Percentiles rank a stretch among this genome's conserved stretches.
These are phyloP conservation scores for Ophthalmolycus amberensis DNA, from an alignment of 2,113 vertebrate species.

Conservation along the genomic window DNA sequence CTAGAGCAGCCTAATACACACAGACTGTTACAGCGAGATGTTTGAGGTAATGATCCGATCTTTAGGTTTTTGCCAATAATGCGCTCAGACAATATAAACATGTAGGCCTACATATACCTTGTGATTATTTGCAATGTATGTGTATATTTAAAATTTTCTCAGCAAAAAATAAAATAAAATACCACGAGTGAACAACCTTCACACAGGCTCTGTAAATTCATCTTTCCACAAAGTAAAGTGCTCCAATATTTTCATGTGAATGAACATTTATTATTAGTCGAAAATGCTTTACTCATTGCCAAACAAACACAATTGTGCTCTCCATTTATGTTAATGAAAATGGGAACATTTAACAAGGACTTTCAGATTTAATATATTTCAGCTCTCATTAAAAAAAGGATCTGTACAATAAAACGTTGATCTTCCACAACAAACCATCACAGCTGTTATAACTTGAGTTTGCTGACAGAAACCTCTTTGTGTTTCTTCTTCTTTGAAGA, in stretches of 20 bases:
- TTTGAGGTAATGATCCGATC: neutral
- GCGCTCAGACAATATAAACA: neutral
- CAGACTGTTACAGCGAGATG: neutral
- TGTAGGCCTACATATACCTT: neutral
- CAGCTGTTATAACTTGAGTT: conserved; percentile 89
- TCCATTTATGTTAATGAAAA: conserved; percentile 36
- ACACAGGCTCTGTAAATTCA: neutral
- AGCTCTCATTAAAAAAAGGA: conserved; percentile 52
- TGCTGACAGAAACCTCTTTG: conserved; percentile 87
- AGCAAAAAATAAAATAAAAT: neutral
- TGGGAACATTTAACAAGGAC: conserved; percentile 45
- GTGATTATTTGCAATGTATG: neutral
- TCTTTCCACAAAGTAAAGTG: neutral
- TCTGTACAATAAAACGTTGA: conserved; percentile 68
- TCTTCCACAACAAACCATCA: conserved; percentile 18
- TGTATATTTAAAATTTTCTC: neutral
- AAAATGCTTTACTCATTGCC: neutral
- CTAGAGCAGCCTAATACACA: neutral
- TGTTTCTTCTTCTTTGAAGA: conserved; percentile 86
- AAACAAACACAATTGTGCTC: neutral
- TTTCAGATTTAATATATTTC: conserved; percentile 40
- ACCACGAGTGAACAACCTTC: neutral
- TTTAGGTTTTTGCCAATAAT: neutral
- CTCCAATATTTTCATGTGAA: neutral
- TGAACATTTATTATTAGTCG: neutral